Evolutionary conservation across 2,888 invertebrate genomes (phyloP).

Genomic region (Pilophorus perplexus): DNA sequence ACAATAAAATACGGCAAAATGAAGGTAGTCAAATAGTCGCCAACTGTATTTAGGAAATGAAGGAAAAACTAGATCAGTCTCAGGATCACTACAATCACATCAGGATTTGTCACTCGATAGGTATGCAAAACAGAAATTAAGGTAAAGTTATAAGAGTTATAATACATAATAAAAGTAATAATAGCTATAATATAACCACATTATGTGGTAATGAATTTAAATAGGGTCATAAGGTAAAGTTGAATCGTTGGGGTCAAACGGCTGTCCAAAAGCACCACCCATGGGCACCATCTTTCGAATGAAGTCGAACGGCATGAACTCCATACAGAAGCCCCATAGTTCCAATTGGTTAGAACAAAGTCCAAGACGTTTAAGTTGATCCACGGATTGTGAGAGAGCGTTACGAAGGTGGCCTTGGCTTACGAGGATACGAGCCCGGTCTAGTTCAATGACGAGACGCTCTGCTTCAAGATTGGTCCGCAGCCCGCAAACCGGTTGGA

Average conservation of each 20-base stretch:
- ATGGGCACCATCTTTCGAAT: constrained; percentile 46
- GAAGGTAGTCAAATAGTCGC: too few relatives aligned
- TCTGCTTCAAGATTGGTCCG: background rate
- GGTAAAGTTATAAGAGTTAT: too few relatives aligned
- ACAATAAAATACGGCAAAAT: too few relatives aligned
- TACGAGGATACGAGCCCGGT: background rate
- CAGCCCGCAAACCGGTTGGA: background rate
- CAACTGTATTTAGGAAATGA: too few relatives aligned
- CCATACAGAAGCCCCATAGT: background rate
- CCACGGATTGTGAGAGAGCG: background rate
- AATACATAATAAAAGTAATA: too few relatives aligned
- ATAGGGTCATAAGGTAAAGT: background rate
- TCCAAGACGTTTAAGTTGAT: background rate
- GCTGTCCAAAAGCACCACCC: constrained; percentile 82
- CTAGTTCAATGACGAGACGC: background rate
- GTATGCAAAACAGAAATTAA: too few relatives aligned
- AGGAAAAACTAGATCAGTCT: too few relatives aligned
- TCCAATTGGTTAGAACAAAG: background rate
- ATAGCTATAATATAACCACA: too few relatives aligned
- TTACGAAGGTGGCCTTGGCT: background rate
- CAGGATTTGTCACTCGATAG: too few relatives aligned
- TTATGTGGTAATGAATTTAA: too few relatives aligned
- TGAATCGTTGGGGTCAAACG: constrained; percentile 81
- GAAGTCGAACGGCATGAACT: constrained; percentile 23
- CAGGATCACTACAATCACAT: too few relatives aligned